Percentiles rank a stretch among this genome's conserved stretches.
phyloP scores from a whole-genome alignment of 1,140 invertebrate species.

The Drosophila lowei region DNA sequence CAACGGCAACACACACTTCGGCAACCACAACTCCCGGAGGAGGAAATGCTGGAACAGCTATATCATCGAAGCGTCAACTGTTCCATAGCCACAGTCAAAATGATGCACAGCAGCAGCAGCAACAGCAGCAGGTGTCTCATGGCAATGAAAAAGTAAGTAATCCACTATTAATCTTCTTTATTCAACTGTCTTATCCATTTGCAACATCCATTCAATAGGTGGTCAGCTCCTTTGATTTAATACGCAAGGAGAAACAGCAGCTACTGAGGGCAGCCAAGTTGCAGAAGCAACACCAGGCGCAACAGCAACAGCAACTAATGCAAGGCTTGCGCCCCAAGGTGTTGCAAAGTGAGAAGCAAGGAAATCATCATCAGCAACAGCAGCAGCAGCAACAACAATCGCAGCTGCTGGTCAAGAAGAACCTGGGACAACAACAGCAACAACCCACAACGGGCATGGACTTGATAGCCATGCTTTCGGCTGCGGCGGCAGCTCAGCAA shows the following conservation, averaged over 20 bases:
- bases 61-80: slow-evolving; percentile 71
- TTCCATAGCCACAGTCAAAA: slow-evolving; percentile 81
- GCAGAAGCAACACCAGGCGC: slow-evolving; percentile 60
- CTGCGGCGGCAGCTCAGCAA: slow-evolving; percentile 63
- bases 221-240: slow-evolving; percentile 81
- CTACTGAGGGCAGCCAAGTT: slow-evolving; percentile 66
- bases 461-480: slow-evolving; percentile 68
- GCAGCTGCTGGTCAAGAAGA: slow-evolving; percentile 36
- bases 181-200: too few relatives aligned
- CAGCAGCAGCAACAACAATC: slow-evolving; percentile 15
- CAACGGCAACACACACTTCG: slow-evolving; percentile 28
- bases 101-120: slow-evolving; percentile 72
- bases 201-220: slow-evolving; percentile 34
- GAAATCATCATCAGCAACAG: slow-evolving; percentile 53
- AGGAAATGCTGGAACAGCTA: slow-evolving; percentile 3
- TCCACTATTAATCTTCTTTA: not conserved
- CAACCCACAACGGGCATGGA: slow-evolving; percentile 65
- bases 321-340: slow-evolving; percentile 53
- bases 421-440: slow-evolving; percentile 40
- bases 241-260: slow-evolving; percentile 79
- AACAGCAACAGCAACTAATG: slow-evolving; percentile 53
- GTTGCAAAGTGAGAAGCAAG: slow-evolving; percentile 65
- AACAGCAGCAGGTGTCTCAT: slow-evolving; percentile 41
- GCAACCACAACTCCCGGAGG: slow-evolving; percentile 13
- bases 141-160: slow-evolving; percentile 64